These are phyloP conservation scores for Aleadryas rufinucha DNA, from an alignment of 2,113 vertebrate genomes.

Conservation along the genomic window DNA sequence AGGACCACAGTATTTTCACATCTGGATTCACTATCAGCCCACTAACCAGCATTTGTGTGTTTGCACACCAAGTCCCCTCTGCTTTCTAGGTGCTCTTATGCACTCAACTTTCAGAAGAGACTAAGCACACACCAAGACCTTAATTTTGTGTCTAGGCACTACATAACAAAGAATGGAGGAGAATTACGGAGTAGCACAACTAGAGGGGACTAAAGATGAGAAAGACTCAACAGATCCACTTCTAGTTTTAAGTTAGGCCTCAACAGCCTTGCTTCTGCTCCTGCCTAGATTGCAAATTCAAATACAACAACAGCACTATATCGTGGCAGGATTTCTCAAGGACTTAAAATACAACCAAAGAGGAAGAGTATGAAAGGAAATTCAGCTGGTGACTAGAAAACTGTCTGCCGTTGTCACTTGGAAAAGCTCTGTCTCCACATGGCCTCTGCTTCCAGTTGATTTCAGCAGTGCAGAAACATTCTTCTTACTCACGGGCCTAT, in stretches of 20 bases:
- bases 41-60: not conserved
- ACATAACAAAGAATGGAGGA: not conserved
- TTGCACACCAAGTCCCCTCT: not conserved
- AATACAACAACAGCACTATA: not conserved
- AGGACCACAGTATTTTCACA: rapidly evolving
- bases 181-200: not conserved
- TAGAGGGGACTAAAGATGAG: not conserved
- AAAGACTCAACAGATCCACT: not conserved
- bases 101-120: not conserved
- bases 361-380: not conserved
- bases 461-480: not conserved
- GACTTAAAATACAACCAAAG: not conserved
- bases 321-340: not conserved
- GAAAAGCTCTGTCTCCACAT: not conserved
- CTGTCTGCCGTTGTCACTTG: not conserved
- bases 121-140: not conserved
- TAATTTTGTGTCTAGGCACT: not conserved
- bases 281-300: not conserved
- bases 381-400: not conserved
- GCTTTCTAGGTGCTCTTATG: not conserved
- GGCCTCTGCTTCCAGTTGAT: not conserved
- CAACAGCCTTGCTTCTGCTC: not conserved
- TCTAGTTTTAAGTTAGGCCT: not conserved
- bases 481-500: not conserved
- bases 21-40: not conserved